Evolutionary conservation across 2,888 invertebrate species (phyloP).

Genomic region (Byasa hedistus): DNA sequence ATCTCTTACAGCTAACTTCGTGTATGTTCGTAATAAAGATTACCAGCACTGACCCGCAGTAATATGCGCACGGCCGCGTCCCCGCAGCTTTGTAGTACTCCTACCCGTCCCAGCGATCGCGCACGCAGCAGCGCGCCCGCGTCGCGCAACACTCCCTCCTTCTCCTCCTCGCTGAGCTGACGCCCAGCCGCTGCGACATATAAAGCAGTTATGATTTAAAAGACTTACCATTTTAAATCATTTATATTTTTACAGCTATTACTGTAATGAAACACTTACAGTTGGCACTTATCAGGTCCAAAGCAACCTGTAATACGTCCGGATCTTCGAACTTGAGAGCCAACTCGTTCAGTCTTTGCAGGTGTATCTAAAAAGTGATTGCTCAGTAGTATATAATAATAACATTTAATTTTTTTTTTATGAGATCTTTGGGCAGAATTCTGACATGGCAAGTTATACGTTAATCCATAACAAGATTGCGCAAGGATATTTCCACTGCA

Average conservation of each 20-base stretch:
- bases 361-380: conserved; percentile 37
- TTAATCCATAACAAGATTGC: too few relatives aligned
- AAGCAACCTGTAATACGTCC: conserved; percentile 38
- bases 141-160: conserved; percentile 32
- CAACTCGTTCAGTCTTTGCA: conserved; percentile 38
- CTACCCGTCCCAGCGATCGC: conserved; percentile 5
- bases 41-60: background rate
- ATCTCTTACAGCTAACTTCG: too few relatives aligned
- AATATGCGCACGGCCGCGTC: background rate
- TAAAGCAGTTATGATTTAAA: too few relatives aligned
- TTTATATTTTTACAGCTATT: too few relatives aligned
- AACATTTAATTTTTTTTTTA: too few relatives aligned
- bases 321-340: conserved; percentile 42
- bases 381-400: too few relatives aligned
- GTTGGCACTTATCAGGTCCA: conserved; percentile 41
- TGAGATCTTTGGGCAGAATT: too few relatives aligned
- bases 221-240: too few relatives aligned
- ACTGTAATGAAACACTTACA: conserved; percentile 38
- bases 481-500: too few relatives aligned
- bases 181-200: conserved; percentile 25
- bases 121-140: conserved; percentile 8
- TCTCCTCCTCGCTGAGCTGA: conserved; percentile 19
- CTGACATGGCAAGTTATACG: too few relatives aligned
- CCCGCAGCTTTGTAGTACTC: conserved; percentile 6
- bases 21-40: too few relatives aligned